A percentile compares a stretch with the other conserved stretches of the same genome.
These are phyloP conservation scores for Andricus quercusramuli DNA, from an alignment of 2,888 invertebrate genomes.

Conservation along the genomic window DNA sequence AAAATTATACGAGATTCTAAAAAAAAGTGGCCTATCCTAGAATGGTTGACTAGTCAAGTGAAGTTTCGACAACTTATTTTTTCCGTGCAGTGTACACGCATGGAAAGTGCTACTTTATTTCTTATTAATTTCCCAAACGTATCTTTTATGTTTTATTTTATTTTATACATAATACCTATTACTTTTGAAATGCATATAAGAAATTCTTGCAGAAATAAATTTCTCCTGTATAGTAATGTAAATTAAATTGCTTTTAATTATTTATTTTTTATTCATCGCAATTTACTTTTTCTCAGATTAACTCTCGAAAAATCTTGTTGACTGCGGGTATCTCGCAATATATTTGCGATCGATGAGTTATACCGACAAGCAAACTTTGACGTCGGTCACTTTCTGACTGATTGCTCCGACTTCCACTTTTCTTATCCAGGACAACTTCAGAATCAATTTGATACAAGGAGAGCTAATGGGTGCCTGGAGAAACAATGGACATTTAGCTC, in stretches of 20 bases:
- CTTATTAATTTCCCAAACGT: too few relatives aligned
- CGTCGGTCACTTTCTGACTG: constrained; percentile 14
- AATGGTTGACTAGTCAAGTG: too few relatives aligned
- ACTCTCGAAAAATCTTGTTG: background rate
- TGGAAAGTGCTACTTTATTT: too few relatives aligned
- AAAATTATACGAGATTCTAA: too few relatives aligned
- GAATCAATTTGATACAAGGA: constrained; percentile 41
- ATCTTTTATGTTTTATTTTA: too few relatives aligned
- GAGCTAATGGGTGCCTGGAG: constrained; percentile 23
- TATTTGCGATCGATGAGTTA: constrained; percentile 9
- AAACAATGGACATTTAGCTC: constrained; percentile 35
- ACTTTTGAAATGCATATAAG: too few relatives aligned
- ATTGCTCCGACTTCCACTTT: constrained; percentile 23
- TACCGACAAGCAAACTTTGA: background rate
- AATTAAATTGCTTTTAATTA: background rate
- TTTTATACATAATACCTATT: background rate
- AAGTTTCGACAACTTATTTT: too few relatives aligned
- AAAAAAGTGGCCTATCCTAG: too few relatives aligned
- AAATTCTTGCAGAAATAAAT: too few relatives aligned
- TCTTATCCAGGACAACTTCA: constrained; percentile 20
- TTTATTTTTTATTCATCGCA: background rate
- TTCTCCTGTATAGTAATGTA: too few relatives aligned
- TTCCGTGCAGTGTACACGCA: too few relatives aligned
- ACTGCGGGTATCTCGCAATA: background rate
- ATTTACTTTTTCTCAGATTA: background rate